Percentiles rank a stretch among this genome's conserved stretches.
Evolutionary conservation across 2,113 vertebrate species (phyloP).

Genomic region (Craseonycteris thonglongyai): DNA sequence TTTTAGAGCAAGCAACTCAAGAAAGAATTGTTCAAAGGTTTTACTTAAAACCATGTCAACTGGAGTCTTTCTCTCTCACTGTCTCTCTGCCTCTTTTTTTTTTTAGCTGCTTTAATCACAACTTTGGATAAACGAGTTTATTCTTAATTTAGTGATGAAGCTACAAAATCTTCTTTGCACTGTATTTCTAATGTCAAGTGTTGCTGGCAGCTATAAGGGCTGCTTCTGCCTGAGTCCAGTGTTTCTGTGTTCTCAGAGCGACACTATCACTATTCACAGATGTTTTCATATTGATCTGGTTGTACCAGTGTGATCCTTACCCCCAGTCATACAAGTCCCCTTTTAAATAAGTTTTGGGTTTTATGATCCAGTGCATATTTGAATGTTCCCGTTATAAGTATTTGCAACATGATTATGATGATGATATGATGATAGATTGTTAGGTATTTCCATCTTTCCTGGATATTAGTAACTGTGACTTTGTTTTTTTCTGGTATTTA

Average conservation of each 20-base stretch:
- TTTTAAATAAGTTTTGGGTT: neutral
- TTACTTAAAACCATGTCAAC: neutral
- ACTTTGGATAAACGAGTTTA: neutral
- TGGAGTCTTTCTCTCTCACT: neutral
- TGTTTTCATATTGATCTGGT: neutral
- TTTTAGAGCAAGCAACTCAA: neutral
- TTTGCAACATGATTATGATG: neutral
- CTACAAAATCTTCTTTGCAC: neutral
- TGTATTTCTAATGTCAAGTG: neutral
- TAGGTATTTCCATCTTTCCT: neutral
- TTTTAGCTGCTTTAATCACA: neutral
- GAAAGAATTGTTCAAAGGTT: neutral
- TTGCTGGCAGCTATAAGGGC: neutral
- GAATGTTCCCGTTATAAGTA: neutral
- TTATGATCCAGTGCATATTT: neutral
- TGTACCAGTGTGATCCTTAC: neutral
- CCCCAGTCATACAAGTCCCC: neutral
- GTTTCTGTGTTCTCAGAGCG: neutral
- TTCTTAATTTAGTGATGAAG: neutral
- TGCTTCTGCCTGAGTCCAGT: neutral
- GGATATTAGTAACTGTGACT: neutral
- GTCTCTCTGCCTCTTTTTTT: neutral
- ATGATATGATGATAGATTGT: neutral
- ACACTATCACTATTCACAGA: neutral
- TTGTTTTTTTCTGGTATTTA: slow-evolving; percentile 12